phyloP scores from a whole-genome alignment of 2,113 vertebrate genomes.

The Aegotheles bennettii region DNA sequence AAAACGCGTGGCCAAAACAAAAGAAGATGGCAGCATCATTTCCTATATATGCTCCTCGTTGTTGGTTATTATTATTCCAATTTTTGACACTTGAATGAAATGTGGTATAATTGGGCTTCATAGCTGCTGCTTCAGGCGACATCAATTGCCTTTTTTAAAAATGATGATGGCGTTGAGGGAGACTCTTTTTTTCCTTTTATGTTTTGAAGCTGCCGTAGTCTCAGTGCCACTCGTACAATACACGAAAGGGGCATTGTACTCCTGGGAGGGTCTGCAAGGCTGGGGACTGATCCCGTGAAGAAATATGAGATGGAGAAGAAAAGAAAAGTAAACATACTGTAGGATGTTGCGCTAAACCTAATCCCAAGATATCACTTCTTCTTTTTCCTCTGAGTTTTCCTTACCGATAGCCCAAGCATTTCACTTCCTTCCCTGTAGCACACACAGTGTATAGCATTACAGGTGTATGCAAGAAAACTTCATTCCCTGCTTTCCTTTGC shows the following conservation, averaged over 20 bases:
- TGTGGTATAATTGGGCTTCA: slow-evolving; percentile 70
- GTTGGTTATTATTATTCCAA: slow-evolving; percentile 67
- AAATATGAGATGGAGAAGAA: slow-evolving; percentile 23
- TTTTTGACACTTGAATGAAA: slow-evolving; percentile 73
- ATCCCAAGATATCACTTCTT: slow-evolving; percentile 14
- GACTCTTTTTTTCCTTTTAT: slow-evolving; percentile 62
- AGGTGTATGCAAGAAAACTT: background rate
- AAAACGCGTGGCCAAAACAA: slow-evolving; percentile 57
- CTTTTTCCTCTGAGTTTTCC: slow-evolving; percentile 26
- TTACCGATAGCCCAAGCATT: background rate
- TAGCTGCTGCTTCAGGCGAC: slow-evolving; percentile 61
- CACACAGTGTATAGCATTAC: background rate
- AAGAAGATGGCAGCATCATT: slow-evolving; percentile 62
- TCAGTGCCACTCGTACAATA: slow-evolving; percentile 26
- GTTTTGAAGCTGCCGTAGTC: slow-evolving; percentile 56
- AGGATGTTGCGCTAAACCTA: background rate
- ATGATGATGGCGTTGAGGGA: slow-evolving; percentile 63
- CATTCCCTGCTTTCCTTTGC: background rate
- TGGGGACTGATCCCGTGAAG: slow-evolving; percentile 41
- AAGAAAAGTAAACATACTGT: slow-evolving; percentile 15
- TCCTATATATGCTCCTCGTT: slow-evolving; percentile 30
- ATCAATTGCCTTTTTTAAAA: slow-evolving; percentile 72
- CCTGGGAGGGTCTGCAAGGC: slow-evolving; percentile 37
- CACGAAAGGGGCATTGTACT: slow-evolving; percentile 52
- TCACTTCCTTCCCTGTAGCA: background rate